Percentiles rank a stretch among this genome's conserved stretches.
Conservation (phyloP, 2,113 vertebrate species). For the Saguinus midas region DNA sequence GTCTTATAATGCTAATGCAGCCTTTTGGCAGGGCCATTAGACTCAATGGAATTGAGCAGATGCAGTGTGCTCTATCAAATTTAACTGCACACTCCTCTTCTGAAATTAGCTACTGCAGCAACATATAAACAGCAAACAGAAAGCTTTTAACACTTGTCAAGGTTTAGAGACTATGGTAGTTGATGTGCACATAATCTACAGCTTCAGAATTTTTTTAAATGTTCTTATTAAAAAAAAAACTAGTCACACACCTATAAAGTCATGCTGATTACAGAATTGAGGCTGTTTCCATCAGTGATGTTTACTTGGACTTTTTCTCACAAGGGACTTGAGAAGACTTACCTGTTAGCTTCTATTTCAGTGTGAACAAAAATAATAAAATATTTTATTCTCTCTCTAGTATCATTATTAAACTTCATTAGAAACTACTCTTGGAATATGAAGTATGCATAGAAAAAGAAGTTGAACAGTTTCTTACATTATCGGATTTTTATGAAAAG, state of each 20-base stretch:
- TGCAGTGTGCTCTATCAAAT: neutral
- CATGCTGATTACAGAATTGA: neutral
- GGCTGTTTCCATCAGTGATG: neutral
- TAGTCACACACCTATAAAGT: neutral
- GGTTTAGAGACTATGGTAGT: neutral
- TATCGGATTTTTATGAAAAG: neutral
- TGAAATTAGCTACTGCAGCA: neutral
- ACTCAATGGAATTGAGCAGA: neutral
- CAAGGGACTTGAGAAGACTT: neutral
- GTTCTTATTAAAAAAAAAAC: neutral
- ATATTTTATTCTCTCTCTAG: neutral
- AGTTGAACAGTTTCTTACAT: neutral
- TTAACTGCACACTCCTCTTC: constrained; percentile 22
- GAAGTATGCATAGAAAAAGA: neutral
- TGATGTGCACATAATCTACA: neutral
- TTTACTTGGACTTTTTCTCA: neutral
- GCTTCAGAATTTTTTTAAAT: neutral
- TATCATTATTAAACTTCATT: neutral
- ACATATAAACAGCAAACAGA: neutral
- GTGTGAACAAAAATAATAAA: constrained; percentile 11
- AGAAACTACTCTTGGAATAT: neutral
- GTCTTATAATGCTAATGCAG: neutral
- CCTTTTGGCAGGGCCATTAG: neutral
- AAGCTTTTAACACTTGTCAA: neutral
- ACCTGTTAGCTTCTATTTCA: neutral